Evolutionary conservation across 2,888 invertebrate genomes (phyloP), one percentile per base, ranked within the genome.

Genomic region (Tortrix viridana): DNA sequence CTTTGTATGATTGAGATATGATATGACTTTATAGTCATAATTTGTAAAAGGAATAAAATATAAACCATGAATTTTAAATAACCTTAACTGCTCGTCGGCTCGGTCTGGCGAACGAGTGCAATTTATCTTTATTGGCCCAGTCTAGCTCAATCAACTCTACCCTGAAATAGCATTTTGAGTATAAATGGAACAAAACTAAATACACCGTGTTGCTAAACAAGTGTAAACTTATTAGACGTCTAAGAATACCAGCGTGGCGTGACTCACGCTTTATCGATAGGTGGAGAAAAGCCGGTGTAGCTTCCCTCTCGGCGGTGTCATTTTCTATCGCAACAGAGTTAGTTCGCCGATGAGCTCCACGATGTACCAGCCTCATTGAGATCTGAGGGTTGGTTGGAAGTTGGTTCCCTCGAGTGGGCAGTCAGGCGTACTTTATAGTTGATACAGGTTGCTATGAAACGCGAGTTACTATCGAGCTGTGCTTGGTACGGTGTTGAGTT

Each of bases 271-370:
- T 41, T 56, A 71, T 67, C 66, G 72, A 72, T 65, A 74, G 72
- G 74, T 66, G 67, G 70, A 76, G 69, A 72, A 66, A 72, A 71
- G 67, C 71, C 69, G 73, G 69, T 65, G 69, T 67, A n/a, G n/a
- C 43, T 56, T 26, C 22, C 50, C 44, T 9, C 16, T 52, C 14
- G 12, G 32, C 12, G 32, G 32, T 32, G 12, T 32, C 12, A 32
- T 32, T 32, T 9, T 32, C 12, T 32, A 32, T 32, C 32, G 12
- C 12, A 3, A 12, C 32, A 32, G 32, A 32, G 12, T 32, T 9
- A 3, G 32, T 32, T 32, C 32, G 12, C 12, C 32, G 7, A 32
- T 3, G 32, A 32, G 3, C 12, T 32, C 12, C 12, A 32, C 12
- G 9, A 3, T 32, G 12, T 32, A 12, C 32, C 12, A 32, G 32